Conservation (phyloP, 2,888 invertebrate genomes). For the Blastobasis lacticolella region DNA sequence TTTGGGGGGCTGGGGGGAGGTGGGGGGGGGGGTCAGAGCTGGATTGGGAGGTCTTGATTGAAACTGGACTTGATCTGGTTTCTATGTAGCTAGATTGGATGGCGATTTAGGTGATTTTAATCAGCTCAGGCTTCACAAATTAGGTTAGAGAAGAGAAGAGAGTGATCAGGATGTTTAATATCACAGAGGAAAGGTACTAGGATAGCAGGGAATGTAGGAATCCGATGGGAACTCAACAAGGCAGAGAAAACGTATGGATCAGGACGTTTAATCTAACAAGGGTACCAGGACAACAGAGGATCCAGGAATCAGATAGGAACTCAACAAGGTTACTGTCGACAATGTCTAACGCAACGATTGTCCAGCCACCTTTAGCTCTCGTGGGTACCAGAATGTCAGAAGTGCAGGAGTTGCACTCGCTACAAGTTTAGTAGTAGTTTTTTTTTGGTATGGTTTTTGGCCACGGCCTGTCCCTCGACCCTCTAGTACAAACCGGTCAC, state of each 20-base stretch:
- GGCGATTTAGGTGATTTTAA: no score
- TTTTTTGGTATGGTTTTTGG: constrained; percentile 10
- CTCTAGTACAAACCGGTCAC: constrained; percentile 53
- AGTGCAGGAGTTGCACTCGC: constrained; percentile 60
- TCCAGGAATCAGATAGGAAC: constrained; percentile 1
- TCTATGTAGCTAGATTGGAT: no score
- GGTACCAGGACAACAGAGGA: background rate
- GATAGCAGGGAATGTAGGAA: background rate
- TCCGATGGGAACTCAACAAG: constrained; percentile 16
- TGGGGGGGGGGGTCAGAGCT: constrained; percentile 7
- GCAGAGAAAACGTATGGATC: no score
- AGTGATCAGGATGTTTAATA: no score
- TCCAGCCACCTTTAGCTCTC: constrained; percentile 51
- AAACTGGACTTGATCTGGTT: no score
- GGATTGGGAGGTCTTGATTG: background rate
- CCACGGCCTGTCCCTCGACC: constrained; percentile 56
- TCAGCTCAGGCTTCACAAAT: no score
- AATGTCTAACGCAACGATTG: constrained; percentile 73
- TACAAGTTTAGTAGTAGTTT: no score
- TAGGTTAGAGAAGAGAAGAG: no score
- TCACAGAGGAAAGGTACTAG: background rate
- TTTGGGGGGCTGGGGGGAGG: constrained; percentile 17
- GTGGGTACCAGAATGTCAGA: constrained; percentile 34
- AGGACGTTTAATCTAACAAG: background rate
- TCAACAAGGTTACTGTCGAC: constrained; percentile 47